Conservation (phyloP, 2,888 invertebrate genomes). For the Hirtodrosophila alboralis region DNA sequence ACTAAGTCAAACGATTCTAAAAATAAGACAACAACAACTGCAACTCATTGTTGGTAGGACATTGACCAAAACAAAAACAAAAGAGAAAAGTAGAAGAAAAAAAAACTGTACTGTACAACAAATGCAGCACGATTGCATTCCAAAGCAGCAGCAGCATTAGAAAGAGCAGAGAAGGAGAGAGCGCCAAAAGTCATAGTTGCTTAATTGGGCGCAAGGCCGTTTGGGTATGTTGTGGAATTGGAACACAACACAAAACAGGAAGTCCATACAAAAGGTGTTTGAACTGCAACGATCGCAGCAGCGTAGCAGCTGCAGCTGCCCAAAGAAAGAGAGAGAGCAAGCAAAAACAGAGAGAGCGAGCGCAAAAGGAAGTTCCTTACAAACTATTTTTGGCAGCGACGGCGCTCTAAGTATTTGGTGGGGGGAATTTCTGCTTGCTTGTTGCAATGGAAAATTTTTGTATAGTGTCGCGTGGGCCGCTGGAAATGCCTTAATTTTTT, state of each 20-base stretch:
- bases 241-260: conserved; percentile 60
- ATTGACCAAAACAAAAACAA: conserved; percentile 60
- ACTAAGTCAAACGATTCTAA: conserved; percentile 45
- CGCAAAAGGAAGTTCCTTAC: conserved; percentile 14
- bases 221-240: conserved; percentile 61
- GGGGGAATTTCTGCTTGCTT: no score
- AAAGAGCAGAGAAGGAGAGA: conserved; percentile 15
- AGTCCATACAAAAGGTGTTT: conserved; percentile 55
- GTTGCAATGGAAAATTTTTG: conserved; percentile 42
- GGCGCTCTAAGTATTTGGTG: no score
- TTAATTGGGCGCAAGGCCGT: conserved; percentile 73
- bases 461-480: conserved; percentile 27
- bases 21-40: conserved; percentile 50
- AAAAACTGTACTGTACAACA: conserved; percentile 51
- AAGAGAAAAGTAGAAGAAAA: conserved; percentile 36
- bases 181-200: conserved; percentile 32
- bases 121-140: conserved; percentile 57
- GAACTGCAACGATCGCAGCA: conserved; percentile 49
- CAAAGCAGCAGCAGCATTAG: conserved; percentile 23
- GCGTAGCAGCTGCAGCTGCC: no score
- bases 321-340: conserved; percentile 1
- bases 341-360: neutral
- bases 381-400: conserved; percentile 17
- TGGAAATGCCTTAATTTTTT: conserved; percentile 22
- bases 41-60: conserved; percentile 53